phyloP scores from a whole-genome alignment of 2,888 invertebrate species.

The Rhagonycha fulva region DNA sequence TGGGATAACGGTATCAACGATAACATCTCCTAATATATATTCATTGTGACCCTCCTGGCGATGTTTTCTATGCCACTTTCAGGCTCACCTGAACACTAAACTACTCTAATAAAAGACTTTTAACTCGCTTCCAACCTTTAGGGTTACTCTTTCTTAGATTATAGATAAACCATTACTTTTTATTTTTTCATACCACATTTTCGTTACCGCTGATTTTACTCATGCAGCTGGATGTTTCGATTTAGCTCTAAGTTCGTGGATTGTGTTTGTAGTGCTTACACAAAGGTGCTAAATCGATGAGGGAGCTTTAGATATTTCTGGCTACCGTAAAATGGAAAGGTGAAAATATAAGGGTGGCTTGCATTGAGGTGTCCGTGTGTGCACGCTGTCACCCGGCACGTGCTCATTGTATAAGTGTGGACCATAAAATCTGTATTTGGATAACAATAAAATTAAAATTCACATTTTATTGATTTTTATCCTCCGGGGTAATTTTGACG shows the following conservation, averaged over 20 bases:
- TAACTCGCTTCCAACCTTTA: conserved; percentile 44
- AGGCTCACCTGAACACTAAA: conserved; percentile 48
- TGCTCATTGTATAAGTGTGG: conserved; percentile 42
- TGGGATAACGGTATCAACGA: conserved; percentile 30
- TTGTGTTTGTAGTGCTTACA: conserved; percentile 23
- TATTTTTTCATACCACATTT: neutral
- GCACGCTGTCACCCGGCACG: conserved; percentile 51
- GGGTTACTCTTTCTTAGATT: conserved; percentile 39
- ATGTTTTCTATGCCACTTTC: conserved; percentile 46
- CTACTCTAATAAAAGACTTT: conserved; percentile 47
- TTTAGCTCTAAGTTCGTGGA: conserved; percentile 27
- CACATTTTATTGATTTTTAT: neutral
- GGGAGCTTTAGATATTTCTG: conserved; percentile 19
- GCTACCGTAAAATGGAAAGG: conserved; percentile 16
- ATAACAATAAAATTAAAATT: neutral
- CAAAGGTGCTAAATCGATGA: conserved; percentile 17
- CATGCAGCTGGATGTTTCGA: conserved; percentile 24
- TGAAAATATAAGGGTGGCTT: conserved; percentile 38
- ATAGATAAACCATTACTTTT: conserved; percentile 39
- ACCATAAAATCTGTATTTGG: conserved; percentile 8
- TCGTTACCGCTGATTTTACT: neutral
- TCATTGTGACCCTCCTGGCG: conserved; percentile 47
- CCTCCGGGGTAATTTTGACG: neutral
- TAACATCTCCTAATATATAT: conserved; percentile 40
- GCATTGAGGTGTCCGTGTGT: conserved; percentile 53